A percentile compares a stretch with the other conserved stretches of the same genome.
Conservation (phyloP, 2,113 vertebrate species). For the Ochotona curzoniae region DNA sequence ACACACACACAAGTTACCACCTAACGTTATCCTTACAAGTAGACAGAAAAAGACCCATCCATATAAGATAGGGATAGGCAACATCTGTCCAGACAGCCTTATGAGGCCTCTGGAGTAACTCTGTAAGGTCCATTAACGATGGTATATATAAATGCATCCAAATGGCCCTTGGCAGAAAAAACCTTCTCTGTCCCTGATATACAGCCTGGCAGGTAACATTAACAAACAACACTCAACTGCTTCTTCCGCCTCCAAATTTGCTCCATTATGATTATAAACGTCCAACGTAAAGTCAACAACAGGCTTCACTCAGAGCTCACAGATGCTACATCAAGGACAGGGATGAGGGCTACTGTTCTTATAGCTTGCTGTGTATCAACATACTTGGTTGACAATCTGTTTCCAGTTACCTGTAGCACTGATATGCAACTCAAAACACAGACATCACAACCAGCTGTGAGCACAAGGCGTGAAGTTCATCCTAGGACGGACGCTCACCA, state of each 20-base stretch:
- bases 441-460: neutral
- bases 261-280: conserved; percentile 6
- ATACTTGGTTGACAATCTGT: neutral
- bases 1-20: too few relatives aligned
- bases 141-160: too few relatives aligned
- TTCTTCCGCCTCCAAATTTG: conserved; percentile 6
- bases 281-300: neutral
- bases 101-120: too few relatives aligned
- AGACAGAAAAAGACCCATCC: too few relatives aligned
- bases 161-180: too few relatives aligned
- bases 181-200: neutral
- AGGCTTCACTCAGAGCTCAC: neutral
- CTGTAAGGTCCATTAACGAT: too few relatives aligned
- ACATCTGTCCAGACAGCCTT: too few relatives aligned
- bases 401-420: neutral
- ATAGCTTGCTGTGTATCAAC: neutral
- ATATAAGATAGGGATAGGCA: too few relatives aligned
- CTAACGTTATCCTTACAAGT: neutral
- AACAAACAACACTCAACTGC: neutral
- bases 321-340: neutral
- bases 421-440: neutral
- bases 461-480: neutral
- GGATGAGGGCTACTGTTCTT: neutral
- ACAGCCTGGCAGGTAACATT: neutral
- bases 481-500: neutral